Base-by-base conservation (phyloP, 2,113 vertebrate genomes). In the Paraplagusia blochii region DNA sequence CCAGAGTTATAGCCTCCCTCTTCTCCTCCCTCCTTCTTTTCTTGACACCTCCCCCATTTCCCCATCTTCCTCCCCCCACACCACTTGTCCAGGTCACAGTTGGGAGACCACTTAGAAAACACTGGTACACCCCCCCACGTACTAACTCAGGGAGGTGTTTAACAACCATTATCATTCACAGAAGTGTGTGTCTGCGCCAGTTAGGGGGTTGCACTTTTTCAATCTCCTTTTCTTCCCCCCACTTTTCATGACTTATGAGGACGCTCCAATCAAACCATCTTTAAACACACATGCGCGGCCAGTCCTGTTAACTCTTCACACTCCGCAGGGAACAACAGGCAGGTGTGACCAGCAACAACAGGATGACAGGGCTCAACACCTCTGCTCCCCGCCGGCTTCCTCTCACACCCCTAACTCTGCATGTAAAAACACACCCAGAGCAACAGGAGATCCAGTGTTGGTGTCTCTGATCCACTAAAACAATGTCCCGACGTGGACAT, bases 321-420 rank as follows among this genome's bases (percentile, higher is more conserved):
- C 39, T 66, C 65, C 67, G 9, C 19, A 46, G 42, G 22, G 63
- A 74, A 69, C 82, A 85, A 72, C 82, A 82, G 79, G 67, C 84
- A 89, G 85, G 87, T 90, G 89, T 88, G 85, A 86, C 77, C 72
- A 61, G 69, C 66, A 81, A 84, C 87, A 89, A 90, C 87, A 88
- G 88, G 87, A 90, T 82, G 78, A 78, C 72, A 80, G 72, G 73
- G 72, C 80, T 83, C 82, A 81, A 83, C 88, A 81, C 86, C 81
- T 86, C 85, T 39, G 58, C 67, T 72, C 81, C 80, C 85, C 55
- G 60, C 77, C 79, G 73, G 72, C 81, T 86, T 89, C 86, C 88
- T 87, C 66, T 84, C 76, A 72, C 76, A 76, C 82, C 69, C 75
- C 71, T n/a, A n/a, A 16, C 60, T 79, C 72, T 62, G 55, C 63